Base-by-base conservation (phyloP, 2,797 vertebrate species). In the Hippoglossus hippoglossus region DNA sequence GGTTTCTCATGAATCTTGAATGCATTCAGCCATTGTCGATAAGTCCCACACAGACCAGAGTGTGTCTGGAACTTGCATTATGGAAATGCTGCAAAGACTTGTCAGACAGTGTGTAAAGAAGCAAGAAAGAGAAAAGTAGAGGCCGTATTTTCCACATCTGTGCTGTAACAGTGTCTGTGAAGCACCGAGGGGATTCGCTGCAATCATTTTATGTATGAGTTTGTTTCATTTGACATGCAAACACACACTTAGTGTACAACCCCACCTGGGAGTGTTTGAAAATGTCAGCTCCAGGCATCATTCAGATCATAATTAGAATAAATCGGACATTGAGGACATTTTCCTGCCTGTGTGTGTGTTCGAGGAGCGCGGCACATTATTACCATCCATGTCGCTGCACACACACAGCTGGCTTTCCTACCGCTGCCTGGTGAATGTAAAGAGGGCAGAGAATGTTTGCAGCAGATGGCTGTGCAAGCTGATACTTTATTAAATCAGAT, bases 161-260 rank as follows among this genome's bases (percentile, higher is more conserved):
- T 58, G 34, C 46, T 58, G 28, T 36, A 65, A 56, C 62, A 24
- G 1, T 60, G 22, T 60, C 56, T 53, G 76, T 68, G 19, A 21
- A 65, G 41, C 69, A 58, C 11, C 4, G 10, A 39, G 36, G 36
- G 36, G 36, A 74, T 2, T 10, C 53, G 44, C 65, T 67, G 53
- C 41, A 26, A 83, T 81, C 25, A 67, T 88, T 92, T 41, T 63
- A 86, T 83, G 81, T 63, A 81, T 75, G 77, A 86, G 67, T 71
- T 55, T 62, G 58, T 59, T 60, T 78, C 75, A 79, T 80, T 64
- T 63, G 39, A 72, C 41, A 28, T 56, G 41, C 53, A 66, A 75
- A 51, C 36, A 55, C 62, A 52, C 34, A 61, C 6, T 1, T 59
- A 24, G 52, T 52, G 61, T 64, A 8, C 22, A 51, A 26, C 39